A percentile compares a stretch with the other conserved stretches of the same genome.
These are phyloP conservation scores for Bradypodion ventrale DNA, from an alignment of 2,797 vertebrate species.

Conservation along the genomic window DNA sequence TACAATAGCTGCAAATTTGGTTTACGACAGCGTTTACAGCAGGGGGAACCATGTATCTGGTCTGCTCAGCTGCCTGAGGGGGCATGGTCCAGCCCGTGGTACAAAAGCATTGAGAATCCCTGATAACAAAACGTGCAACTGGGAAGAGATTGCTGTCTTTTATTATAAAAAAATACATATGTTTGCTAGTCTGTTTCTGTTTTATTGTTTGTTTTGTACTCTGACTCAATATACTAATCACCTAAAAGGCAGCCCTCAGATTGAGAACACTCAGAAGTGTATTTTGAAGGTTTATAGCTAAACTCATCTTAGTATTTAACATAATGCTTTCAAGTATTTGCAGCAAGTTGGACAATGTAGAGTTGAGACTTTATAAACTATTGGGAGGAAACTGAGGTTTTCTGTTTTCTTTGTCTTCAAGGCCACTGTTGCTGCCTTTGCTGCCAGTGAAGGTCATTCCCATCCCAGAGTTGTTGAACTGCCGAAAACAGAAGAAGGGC, in stretches of 20 bases:
- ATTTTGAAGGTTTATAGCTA: not conserved
- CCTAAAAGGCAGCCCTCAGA: not conserved
- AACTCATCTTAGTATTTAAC: not conserved
- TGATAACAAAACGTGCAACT: too few relatives aligned
- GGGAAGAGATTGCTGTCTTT: not conserved
- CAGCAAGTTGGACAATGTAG: not conserved
- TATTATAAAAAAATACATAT: constrained; percentile 1
- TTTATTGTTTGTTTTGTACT: not conserved
- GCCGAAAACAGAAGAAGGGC: constrained; percentile 96
- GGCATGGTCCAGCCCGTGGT: too few relatives aligned
- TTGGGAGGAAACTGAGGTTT: constrained; percentile 9
- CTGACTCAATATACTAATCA: not conserved
- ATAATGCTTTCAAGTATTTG: not conserved
- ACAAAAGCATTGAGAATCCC: too few relatives aligned
- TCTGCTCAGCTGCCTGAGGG: too few relatives aligned
- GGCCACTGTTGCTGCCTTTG: constrained; percentile 98
- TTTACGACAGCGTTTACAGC: too few relatives aligned
- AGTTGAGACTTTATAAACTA: not conserved
- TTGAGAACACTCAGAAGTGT: not conserved
- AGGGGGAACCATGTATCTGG: too few relatives aligned
- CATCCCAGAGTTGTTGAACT: constrained; percentile 97
- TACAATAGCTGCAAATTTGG: too few relatives aligned
- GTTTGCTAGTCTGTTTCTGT: not conserved
- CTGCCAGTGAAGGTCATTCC: constrained; percentile 97
- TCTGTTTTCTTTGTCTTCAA: constrained; percentile 64